Conservation (phyloP, 2,113 vertebrate species). For the Antechinus stuartii region DNA sequence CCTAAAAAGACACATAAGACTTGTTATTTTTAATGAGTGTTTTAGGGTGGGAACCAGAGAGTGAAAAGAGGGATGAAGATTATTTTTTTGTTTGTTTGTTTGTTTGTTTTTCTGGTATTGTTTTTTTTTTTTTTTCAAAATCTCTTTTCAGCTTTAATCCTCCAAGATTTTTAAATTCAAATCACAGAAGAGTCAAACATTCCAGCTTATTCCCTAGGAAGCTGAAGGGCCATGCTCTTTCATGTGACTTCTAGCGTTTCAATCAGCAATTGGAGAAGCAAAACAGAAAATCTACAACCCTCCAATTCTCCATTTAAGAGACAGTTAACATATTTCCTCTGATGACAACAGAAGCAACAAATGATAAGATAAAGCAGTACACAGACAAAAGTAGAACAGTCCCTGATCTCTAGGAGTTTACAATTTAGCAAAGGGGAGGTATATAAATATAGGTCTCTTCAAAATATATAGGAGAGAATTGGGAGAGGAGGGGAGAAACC, state of each 20-base stretch:
- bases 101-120: slow-evolving; percentile 23
- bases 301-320: slow-evolving; percentile 42
- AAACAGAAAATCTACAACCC: neutral
- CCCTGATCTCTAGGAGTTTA: neutral
- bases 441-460: neutral
- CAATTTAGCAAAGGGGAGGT: neutral
- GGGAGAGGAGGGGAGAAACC: neutral
- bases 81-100: neutral
- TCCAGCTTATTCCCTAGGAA: neutral
- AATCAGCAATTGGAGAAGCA: neutral
- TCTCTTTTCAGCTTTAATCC: slow-evolving; percentile 69
- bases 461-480: neutral
- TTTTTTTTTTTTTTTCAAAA: slow-evolving; percentile 32
- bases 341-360: neutral
- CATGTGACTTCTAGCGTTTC: neutral
- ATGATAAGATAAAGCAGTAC: neutral
- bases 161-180: slow-evolving; percentile 39
- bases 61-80: neutral
- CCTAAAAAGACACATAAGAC: slow-evolving; percentile 51
- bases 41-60: neutral
- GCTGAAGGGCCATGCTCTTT: neutral
- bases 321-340: slow-evolving; percentile 3
- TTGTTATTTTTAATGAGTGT: neutral
- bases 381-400: neutral
- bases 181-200: slow-evolving; percentile 20